Evolutionary conservation across 2,797 vertebrate species (phyloP).

Genomic region (Naso thynnoides): DNA sequence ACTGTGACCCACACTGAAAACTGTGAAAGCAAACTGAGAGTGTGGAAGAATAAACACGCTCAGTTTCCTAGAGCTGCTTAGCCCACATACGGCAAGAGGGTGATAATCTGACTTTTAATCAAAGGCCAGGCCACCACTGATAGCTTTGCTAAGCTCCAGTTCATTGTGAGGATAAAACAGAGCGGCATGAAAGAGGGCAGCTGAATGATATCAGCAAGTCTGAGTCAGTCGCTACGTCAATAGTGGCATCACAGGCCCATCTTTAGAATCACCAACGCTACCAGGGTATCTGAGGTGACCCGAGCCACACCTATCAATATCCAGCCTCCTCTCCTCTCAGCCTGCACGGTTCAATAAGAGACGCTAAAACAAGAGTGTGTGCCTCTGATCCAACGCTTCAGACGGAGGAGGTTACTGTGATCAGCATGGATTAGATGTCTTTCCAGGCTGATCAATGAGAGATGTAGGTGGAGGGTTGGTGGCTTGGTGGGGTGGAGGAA

Average conservation of each 20-base stretch:
- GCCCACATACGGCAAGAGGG: slow-evolving; percentile 46
- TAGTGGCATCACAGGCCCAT: slow-evolving; percentile 40
- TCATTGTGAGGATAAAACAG: slow-evolving; percentile 47
- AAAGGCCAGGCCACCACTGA: slow-evolving; percentile 53
- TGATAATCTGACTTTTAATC: slow-evolving; percentile 73
- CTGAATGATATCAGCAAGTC: slow-evolving; percentile 44
- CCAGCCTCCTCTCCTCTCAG: slow-evolving; percentile 32
- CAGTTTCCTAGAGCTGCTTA: slow-evolving; percentile 54
- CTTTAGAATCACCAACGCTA: slow-evolving; percentile 24
- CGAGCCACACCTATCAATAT: slow-evolving; percentile 47
- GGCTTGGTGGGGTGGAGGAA: slow-evolving; percentile 40
- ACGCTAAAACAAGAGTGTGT: slow-evolving; percentile 32
- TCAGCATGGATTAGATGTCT: slow-evolving; percentile 72
- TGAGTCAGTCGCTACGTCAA: slow-evolving; percentile 66
- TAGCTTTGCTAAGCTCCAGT: slow-evolving; percentile 52
- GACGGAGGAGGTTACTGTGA: slow-evolving; percentile 55
- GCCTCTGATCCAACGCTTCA: slow-evolving; percentile 47
- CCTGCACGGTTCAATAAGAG: slow-evolving; percentile 43
- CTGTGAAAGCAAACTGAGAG: slow-evolving; percentile 22
- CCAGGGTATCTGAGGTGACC: slow-evolving; percentile 47
- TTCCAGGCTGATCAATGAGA: slow-evolving; percentile 67
- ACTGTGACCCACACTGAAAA: slow-evolving; percentile 26
- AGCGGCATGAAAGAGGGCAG: slow-evolving; percentile 36
- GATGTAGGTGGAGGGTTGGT: slow-evolving; percentile 27
- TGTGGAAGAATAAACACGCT: slow-evolving; percentile 45